Evolutionary conservation across 2,113 vertebrate genomes (phyloP).

Genomic region (Oreochromis tanganicae): DNA sequence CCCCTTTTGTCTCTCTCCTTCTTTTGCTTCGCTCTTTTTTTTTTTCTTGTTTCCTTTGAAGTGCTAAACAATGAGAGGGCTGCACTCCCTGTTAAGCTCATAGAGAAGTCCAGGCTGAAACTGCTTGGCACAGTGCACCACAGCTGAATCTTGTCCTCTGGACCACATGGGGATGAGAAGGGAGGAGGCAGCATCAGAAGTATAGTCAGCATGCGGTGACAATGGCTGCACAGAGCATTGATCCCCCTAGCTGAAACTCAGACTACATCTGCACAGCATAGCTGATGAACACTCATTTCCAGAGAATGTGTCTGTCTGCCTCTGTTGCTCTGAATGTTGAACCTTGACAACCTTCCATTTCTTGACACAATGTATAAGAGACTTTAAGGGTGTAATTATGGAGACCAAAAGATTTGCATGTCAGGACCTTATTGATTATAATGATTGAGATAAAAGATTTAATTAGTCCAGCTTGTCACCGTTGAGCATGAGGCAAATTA

Average conservation of each 20-base stretch:
- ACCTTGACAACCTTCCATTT: constrained; percentile 6
- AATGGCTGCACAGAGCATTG: constrained; percentile 1
- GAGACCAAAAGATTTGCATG: neutral
- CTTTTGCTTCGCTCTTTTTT: neutral
- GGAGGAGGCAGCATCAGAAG: constrained; percentile 9
- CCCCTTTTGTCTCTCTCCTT: neutral
- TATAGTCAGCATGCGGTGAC: constrained; percentile 15
- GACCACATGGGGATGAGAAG: neutral
- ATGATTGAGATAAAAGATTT: constrained; percentile 18
- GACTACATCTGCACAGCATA: neutral
- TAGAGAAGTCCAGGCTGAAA: constrained; percentile 35
- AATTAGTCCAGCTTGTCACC: neutral
- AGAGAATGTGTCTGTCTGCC: neutral
- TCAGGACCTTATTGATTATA: constrained; percentile 6
- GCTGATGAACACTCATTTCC: constrained; percentile 6
- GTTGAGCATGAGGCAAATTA: neutral
- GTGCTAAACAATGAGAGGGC: constrained; percentile 65
- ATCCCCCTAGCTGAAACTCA: constrained; percentile 15
- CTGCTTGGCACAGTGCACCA: constrained; percentile 26
- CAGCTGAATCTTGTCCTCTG: constrained; percentile 25
- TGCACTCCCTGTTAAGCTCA: constrained; percentile 42
- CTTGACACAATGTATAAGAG: neutral
- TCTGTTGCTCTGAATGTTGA: neutral
- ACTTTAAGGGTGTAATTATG: constrained; percentile 1
- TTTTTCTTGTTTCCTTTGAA: constrained; percentile 56